Conservation (phyloP, 2,888 invertebrate genomes). For the Amblyjoppa fuscipennis region DNA sequence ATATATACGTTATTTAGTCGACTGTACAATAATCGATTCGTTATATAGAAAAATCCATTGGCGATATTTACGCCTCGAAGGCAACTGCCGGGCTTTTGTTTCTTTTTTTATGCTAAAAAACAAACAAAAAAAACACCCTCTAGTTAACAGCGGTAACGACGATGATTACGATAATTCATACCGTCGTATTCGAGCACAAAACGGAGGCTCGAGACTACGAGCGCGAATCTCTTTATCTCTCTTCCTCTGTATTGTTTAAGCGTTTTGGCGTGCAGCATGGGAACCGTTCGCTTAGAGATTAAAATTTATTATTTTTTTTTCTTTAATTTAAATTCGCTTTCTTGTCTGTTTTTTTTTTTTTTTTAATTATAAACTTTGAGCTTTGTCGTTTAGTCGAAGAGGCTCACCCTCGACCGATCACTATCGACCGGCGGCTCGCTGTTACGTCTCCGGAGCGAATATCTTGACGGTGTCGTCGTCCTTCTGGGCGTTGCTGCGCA, state of each 20-base stretch:
- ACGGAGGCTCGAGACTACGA: slow-evolving; percentile 23
- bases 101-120: slow-evolving; percentile 48
- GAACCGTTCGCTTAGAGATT: slow-evolving; percentile 8
- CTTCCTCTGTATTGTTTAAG: slow-evolving; percentile 12
- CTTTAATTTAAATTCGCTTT: slow-evolving; percentile 3
- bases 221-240: slow-evolving; percentile 16
- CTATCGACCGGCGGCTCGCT: slow-evolving; percentile 68
- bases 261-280: slow-evolving; percentile 19
- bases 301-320: not conserved
- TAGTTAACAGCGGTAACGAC: slow-evolving; percentile 38
- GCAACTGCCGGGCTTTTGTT: slow-evolving; percentile 42
- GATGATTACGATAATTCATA: slow-evolving; percentile 1
- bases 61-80: slow-evolving; percentile 37
- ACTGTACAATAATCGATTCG: slow-evolving; percentile 52
- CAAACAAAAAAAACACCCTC: not conserved
- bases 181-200: slow-evolving; percentile 2
- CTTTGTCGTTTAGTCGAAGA: slow-evolving; percentile 44
- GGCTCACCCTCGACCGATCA: slow-evolving; percentile 36
- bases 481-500: slow-evolving; percentile 80
- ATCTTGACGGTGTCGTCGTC: slow-evolving; percentile 79
- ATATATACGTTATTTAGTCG: slow-evolving; percentile 33
- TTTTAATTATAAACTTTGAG: slow-evolving; percentile 56
- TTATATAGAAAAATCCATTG: slow-evolving; percentile 43
- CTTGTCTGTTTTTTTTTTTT: slow-evolving; percentile 4
- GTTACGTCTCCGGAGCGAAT: slow-evolving; percentile 84